These are phyloP conservation scores for Chironomus tepperi DNA, from an alignment of 1,140 invertebrate species.

Conservation along the genomic window DNA sequence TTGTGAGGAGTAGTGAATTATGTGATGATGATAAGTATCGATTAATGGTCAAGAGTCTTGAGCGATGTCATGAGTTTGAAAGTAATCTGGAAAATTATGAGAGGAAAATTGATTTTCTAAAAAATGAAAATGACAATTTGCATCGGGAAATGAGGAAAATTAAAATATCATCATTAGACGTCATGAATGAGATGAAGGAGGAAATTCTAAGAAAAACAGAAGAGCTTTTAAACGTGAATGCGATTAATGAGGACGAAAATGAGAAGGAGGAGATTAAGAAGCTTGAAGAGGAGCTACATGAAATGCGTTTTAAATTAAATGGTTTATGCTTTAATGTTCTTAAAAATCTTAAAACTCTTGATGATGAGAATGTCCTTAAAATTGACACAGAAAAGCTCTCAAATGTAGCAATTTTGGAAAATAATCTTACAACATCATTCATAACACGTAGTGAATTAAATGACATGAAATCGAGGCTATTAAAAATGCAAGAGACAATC, in stretches of 20 bases:
- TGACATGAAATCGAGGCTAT: constrained; percentile 29
- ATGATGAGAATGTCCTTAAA: neutral
- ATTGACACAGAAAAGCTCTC: neutral
- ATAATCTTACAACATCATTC: constrained; percentile 26
- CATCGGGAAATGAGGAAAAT: neutral
- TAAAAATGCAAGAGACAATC: constrained; percentile 30
- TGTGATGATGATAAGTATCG: constrained; percentile 31
- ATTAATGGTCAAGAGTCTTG: constrained; percentile 30
- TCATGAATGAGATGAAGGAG: neutral
- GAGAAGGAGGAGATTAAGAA: neutral
- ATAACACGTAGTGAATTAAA: constrained; percentile 33
- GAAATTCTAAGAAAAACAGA: neutral
- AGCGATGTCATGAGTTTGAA: constrained; percentile 30
- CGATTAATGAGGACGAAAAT: neutral
- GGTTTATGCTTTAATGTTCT: neutral
- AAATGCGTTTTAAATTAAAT: neutral
- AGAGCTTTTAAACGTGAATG: neutral
- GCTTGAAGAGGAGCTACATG: neutral
- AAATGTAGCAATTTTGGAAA: constrained; percentile 9
- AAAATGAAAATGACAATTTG: constrained; percentile 32
- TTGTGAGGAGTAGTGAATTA: constrained; percentile 32
- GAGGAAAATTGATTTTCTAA: constrained; percentile 33
- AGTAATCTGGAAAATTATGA: constrained; percentile 29
- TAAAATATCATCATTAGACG: neutral
- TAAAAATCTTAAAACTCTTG: neutral